phyloP scores from a whole-genome alignment of 2,797 vertebrate genomes.

The Spheniscus humboldti region DNA sequence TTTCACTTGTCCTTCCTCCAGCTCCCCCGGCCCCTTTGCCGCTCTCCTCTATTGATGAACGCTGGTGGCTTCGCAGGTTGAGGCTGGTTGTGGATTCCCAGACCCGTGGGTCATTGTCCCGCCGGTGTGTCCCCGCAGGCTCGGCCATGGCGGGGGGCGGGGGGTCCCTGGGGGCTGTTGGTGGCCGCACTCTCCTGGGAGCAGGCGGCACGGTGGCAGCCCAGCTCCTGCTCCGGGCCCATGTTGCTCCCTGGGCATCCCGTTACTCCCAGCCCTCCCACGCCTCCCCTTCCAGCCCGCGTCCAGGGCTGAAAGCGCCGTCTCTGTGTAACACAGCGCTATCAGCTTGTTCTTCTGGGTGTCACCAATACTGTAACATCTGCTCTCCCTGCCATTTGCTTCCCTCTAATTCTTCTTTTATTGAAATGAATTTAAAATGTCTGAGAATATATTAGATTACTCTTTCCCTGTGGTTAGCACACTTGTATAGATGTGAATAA shows the following conservation, averaged over 20 bases:
- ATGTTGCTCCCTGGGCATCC: background rate
- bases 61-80: rapidly evolving
- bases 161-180: background rate
- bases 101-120: rapidly evolving
- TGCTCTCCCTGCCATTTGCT: background rate
- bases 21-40: background rate
- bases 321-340: background rate
- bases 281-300: too few species aligned
- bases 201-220: background rate
- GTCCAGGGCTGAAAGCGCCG: rapidly evolving
- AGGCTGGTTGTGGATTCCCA: background rate
- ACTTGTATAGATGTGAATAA: background rate
- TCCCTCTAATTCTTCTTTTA: constrained; percentile 16
- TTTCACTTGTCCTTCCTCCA: background rate
- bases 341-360: background rate
- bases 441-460: constrained; percentile 22
- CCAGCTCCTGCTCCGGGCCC: background rate
- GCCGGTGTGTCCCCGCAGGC: background rate
- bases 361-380: background rate
- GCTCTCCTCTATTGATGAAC: rapidly evolving
- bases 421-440: constrained; percentile 51
- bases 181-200: background rate
- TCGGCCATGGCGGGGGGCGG: rapidly evolving
- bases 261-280: rapidly evolving
- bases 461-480: background rate